Evolutionary conservation across 2,888 invertebrate species (phyloP), one percentile per base, ranked within the genome.

Genomic region (Polylopha cassiicola): DNA sequence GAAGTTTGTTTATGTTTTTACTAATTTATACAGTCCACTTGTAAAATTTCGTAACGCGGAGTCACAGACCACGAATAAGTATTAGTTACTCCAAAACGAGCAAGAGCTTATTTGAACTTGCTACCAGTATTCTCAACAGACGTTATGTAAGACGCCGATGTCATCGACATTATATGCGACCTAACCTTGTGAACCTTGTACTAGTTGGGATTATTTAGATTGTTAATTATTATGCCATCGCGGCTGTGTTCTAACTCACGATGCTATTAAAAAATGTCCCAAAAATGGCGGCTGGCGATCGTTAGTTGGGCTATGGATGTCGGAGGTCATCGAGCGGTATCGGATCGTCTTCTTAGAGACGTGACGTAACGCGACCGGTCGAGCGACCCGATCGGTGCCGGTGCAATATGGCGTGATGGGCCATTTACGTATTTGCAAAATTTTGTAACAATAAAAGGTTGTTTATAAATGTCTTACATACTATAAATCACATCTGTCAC

Each of bases 311-410:
- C 56, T 60, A 61, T 57, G 48, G 54, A 63, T 65, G 73, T 68
- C 75, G 60, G 64, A 71, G 81, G 77, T 81, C 73, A 73, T 17
- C 53, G 18, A 53, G 61, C 53, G 61, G 57, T 64, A 53, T 49
- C 57, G 61, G 69, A 71, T 73, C 72, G 70, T 69, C 59, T 69
- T 43, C 59, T 67, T 62, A n/a, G n/a, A 15, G 27, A 9, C 33
- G 53, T 79, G 75, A 77, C 56, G 75, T 72, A 80, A 81, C 46
- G 27, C 32, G 48, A 65, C 72, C 61, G 63, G 70, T 70, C 61
- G 45, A 46, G 53, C 26, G 20, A 34, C 28, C 33, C 28, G 29
- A 11, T n/a, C n/a, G n/a, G n/a, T 15, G 18, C 28, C 21, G 22
- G 36, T 26, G 41, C 34, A 41, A 41, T 41, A 34, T 36, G 34